These are phyloP conservation scores for Invenusta paracnida DNA, from an alignment of 2,888 invertebrate species.

Conservation along the genomic window DNA sequence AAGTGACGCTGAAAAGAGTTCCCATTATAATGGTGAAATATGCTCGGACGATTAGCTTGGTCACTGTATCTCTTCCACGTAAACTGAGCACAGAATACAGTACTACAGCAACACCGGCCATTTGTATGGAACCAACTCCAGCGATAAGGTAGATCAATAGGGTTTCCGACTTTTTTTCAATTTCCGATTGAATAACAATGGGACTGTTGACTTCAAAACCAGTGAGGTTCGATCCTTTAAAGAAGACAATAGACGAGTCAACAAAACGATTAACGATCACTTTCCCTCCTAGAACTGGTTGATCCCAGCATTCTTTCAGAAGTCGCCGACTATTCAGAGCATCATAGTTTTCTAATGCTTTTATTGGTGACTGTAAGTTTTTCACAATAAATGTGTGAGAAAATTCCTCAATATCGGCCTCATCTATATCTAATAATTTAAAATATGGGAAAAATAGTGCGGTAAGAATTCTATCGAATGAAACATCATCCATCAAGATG, in stretches of 20 bases:
- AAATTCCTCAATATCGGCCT: neutral
- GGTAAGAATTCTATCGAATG: no score
- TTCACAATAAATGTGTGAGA: neutral
- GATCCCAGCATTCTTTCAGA: neutral
- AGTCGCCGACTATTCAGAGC: neutral
- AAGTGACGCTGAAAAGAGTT: neutral
- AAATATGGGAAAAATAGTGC: neutral
- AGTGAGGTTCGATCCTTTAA: neutral
- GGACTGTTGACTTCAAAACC: neutral
- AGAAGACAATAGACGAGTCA: neutral
- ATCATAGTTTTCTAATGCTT: neutral
- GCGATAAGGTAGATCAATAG: neutral
- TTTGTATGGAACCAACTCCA: neutral
- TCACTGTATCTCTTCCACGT: neutral
- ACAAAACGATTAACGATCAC: neutral
- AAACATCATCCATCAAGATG: neutral
- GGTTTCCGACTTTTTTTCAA: neutral
- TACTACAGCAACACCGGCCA: neutral
- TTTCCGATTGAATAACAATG: neutral
- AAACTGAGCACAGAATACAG: neutral
- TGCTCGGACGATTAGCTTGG: neutral
- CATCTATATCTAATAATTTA: neutral
- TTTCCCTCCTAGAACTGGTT: no score
- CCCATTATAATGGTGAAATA: neutral
- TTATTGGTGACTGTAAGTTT: neutral